Evolutionary conservation across 2,113 vertebrate species (phyloP), one percentile per base, ranked within the genome.

Genomic region (Ariopsis seemanni): DNA sequence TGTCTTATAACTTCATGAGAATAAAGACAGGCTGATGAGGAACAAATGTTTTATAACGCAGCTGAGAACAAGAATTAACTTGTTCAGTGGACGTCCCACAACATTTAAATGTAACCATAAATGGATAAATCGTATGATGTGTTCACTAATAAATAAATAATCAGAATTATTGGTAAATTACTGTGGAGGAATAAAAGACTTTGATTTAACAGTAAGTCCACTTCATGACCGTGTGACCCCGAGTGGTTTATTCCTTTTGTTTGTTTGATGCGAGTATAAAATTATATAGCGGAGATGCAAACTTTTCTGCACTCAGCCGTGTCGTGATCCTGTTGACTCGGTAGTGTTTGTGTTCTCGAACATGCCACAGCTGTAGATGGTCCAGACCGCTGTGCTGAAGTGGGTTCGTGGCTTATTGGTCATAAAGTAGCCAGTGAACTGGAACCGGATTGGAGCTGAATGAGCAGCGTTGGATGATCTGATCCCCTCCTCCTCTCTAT

Each of bases 391-490:
- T 8, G 25, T 53, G 63, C 63, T 83, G 55, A 71, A 92, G 80
- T 79, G 71, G 81, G 57, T 86, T 87, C 80, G 72, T 18, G 87
- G 85, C 84, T 90, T 89, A 85, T n/a, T 69, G 72, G 8, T 58
- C 65, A 90, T 89, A 90, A 91, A 85, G 89, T 81, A 85, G 25
- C 10, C 88, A 89, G 65, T 81, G 57, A 42, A 83, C 74, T 90
- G 89, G 86, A 91, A 84, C 74, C 58, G 75, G 85, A 88, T 86
- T 87, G 87, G 85, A 92, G 81, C 74, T 82, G 86, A 88, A 89
- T 86, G 42, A 87, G 71, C 82, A 60, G 65, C 80, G 63, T n/a
- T 82, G 30, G 48, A 34, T 17, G 8, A 20, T 74, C 53, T 78
- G 82, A 62, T 18, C 48, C 50, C 72, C n/a, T 3, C 80, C 52